Base-by-base conservation (phyloP, 2,888 invertebrate species). In the Troides helena region DNA sequence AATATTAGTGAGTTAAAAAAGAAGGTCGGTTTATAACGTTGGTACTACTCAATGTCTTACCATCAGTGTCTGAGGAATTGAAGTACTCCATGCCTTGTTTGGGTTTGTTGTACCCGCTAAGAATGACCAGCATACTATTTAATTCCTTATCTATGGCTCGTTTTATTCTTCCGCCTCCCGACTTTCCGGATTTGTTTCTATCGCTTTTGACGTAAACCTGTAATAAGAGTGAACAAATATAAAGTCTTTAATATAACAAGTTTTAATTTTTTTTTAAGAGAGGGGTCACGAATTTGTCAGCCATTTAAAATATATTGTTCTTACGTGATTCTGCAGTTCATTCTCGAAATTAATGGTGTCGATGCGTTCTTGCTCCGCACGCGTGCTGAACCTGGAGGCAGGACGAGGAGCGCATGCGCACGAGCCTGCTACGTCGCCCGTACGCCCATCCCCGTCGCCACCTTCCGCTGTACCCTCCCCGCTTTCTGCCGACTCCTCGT, bases 291-390 rank as follows among this genome's bases (percentile, higher is more conserved):
- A 30, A 30, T 30, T 4, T 5, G 30, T 30, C 4, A 3, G 3
- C 30, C 30, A 30, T 30, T 30, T 30, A 30, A 30, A 30, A 30
- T 30, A 30, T 18, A 53, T n/a, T 58, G 23, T 46, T 8, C 14
- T 95, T 67, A 97, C 95, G 81, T 93, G 93, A 85, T 98, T 97
- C 80, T 97, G 97, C 65, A 98, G 83, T 56, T 95, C 94, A 82
- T 98, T 96, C 85, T 98, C 97, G 82, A 98, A 97, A 76, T 93
- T 93, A 74, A 94, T 94, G 70, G 92, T 94, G 76, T 95, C 95
- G 75, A 93, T 93, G 23, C 89, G 83, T 77, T 95, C 95, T 75
- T 93, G 92, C 73, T 90, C 90, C 0, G 85, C 86, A 14, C 82
- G 83, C 36, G 86, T 85, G 72, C 87, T 89, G 80, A 91, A 90